These are phyloP conservation scores for Colaptes auratus DNA, from an alignment of 2,113 vertebrate species.

Conservation along the genomic window DNA sequence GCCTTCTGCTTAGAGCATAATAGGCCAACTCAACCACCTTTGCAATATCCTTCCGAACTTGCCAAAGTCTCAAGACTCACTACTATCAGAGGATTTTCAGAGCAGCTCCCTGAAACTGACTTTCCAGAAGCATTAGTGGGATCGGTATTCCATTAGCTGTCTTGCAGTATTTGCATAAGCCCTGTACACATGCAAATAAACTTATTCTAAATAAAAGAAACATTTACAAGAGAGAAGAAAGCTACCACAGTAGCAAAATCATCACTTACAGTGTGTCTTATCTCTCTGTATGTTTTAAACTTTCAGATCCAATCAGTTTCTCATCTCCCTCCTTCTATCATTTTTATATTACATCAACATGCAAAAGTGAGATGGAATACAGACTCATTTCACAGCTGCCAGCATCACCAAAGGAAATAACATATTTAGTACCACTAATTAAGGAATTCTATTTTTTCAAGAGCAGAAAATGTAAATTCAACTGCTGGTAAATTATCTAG, in stretches of 20 bases:
- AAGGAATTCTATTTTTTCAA: too few relatives aligned
- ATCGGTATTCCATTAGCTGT: fast-evolving
- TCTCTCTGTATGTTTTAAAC: not conserved
- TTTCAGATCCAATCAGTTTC: not conserved
- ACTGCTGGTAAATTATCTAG: not conserved
- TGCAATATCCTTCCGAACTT: not conserved
- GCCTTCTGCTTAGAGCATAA: not conserved
- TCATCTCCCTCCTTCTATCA: not conserved
- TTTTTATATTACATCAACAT: not conserved
- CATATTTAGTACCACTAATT: not conserved
- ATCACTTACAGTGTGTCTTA: not conserved
- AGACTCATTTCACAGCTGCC: not conserved
- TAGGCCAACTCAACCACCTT: not conserved
- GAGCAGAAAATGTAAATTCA: not conserved
- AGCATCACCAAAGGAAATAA: not conserved
- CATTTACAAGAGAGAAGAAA: not conserved
- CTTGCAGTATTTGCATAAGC: not conserved
- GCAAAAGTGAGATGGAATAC: not conserved
- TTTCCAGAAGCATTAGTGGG: not conserved
- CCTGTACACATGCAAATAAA: fast-evolving
- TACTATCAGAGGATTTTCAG: not conserved
- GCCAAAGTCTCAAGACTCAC: not conserved
- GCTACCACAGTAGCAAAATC: not conserved
- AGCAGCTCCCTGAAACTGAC: not conserved
- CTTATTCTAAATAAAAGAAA: not conserved